Conservation (phyloP, 2,113 vertebrate genomes). For the Hippocampus comes region DNA sequence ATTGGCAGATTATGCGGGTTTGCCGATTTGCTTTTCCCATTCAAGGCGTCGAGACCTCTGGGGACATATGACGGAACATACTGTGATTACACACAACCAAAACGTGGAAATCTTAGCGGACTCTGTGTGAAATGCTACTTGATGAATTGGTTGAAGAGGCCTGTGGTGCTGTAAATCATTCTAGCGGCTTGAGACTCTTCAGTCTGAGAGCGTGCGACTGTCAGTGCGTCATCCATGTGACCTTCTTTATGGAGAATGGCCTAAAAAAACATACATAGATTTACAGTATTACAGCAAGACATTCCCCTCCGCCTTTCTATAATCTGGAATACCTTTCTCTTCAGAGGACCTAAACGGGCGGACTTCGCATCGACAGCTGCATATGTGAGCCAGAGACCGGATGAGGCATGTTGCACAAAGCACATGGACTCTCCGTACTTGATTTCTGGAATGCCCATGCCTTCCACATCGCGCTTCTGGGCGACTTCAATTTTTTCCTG, state of each 20-base stretch:
- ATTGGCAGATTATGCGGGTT: conserved; percentile 76
- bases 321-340: conserved; percentile 78
- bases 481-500: conserved; percentile 86
- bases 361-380: conserved; percentile 86
- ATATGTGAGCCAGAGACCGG: conserved; percentile 88
- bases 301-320: not conserved
- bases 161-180: conserved; percentile 87
- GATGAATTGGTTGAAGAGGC: conserved; percentile 87
- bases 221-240: conserved; percentile 90
- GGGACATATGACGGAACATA: not conserved
- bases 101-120: not conserved
- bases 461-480: conserved; percentile 87
- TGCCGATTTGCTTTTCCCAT: conserved; percentile 80
- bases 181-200: conserved; percentile 88
- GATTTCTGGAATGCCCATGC: conserved; percentile 90
- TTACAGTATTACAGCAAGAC: too few relatives aligned
- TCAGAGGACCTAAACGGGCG: conserved; percentile 81
- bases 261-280: conserved; percentile 54
- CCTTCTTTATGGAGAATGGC: conserved; percentile 91
- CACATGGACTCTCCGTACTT: conserved; percentile 93
- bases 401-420: conserved; percentile 83
- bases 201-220: conserved; percentile 83
- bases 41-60: conserved; percentile 85
- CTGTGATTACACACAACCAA: not conserved
- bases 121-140: conserved; percentile 67